These are phyloP conservation scores for Achlya flavicornis DNA, from an alignment of 2,888 invertebrate genomes.

Conservation along the genomic window DNA sequence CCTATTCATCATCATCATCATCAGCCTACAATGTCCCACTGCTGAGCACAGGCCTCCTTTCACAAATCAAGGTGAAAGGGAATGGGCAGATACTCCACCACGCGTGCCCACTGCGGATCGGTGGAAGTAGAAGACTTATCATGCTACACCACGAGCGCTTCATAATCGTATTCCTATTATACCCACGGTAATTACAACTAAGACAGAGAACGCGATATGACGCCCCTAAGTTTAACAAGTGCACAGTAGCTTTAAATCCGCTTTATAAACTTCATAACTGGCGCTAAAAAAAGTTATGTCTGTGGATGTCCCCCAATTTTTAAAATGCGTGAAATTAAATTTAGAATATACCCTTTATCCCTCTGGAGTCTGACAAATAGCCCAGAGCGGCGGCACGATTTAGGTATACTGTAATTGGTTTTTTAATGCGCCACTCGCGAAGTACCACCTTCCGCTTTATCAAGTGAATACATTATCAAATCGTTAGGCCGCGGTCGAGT, in stretches of 20 bases:
- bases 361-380: slow-evolving; percentile 82
- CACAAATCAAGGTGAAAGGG: too few relatives aligned
- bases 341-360: slow-evolving; percentile 81
- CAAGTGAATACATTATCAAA: slow-evolving; percentile 84
- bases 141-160: too few relatives aligned
- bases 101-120: too few relatives aligned
- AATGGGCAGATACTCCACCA: too few relatives aligned
- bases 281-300: slow-evolving; percentile 72
- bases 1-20: too few relatives aligned
- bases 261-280: slow-evolving; percentile 70
- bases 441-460: slow-evolving; percentile 82
- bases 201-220: not conserved
- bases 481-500: slow-evolving; percentile 74
- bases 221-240: not conserved
- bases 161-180: not conserved
- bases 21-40: too few relatives aligned
- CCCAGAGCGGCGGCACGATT: slow-evolving; percentile 75
- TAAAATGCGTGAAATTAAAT: slow-evolving; percentile 84
- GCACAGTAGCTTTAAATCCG: slow-evolving; percentile 47
- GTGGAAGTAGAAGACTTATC: too few relatives aligned
- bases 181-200: slow-evolving; percentile 21
- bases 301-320: slow-evolving; percentile 71
- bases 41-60: too few relatives aligned
- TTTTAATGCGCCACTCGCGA: slow-evolving; percentile 81
- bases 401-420: slow-evolving; percentile 83